phyloP scores from a whole-genome alignment of 1,140 invertebrate species.

The Cheumatopsyche charites region DNA sequence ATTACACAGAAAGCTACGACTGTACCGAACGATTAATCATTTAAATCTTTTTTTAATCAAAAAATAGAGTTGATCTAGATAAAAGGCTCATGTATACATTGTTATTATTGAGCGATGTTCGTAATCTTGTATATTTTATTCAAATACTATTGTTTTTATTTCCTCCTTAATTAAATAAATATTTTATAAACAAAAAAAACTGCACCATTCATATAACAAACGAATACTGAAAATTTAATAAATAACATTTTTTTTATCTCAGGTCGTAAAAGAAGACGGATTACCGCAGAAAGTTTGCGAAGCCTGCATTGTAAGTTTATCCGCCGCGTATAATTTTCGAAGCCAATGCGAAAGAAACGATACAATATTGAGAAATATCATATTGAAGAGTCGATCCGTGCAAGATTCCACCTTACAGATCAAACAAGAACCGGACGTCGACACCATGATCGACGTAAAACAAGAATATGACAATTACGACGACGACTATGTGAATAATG shows the following conservation, averaged over 20 bases:
- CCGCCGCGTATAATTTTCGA: constrained; percentile 54
- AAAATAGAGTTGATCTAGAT: too few relatives aligned
- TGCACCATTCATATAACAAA: too few relatives aligned
- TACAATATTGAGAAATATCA: constrained; percentile 51
- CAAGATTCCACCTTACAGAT: constrained; percentile 32
- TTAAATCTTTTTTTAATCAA: too few relatives aligned
- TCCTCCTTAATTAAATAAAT: too few relatives aligned
- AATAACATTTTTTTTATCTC: constrained; percentile 42
- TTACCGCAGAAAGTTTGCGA: constrained; percentile 57
- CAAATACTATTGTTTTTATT: too few relatives aligned
- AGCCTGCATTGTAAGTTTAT: constrained; percentile 53
- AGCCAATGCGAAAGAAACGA: constrained; percentile 52
- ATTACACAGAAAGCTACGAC: too few relatives aligned
- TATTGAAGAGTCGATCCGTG: constrained; percentile 43
- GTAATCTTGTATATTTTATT: too few relatives aligned
- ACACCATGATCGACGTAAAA: constrained; percentile 39
- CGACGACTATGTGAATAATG: constrained; percentile 14
- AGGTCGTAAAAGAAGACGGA: constrained; percentile 56
- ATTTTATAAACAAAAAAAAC: too few relatives aligned
- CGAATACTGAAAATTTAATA: too few relatives aligned
- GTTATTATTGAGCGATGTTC: too few relatives aligned
- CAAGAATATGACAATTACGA: constrained; percentile 39
- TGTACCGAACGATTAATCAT: too few relatives aligned
- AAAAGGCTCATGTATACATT: too few relatives aligned
- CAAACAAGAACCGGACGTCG: constrained; percentile 43